Evolutionary conservation across 1,140 invertebrate genomes (phyloP).

Genomic region (Trachymyrmex cornetzi): DNA sequence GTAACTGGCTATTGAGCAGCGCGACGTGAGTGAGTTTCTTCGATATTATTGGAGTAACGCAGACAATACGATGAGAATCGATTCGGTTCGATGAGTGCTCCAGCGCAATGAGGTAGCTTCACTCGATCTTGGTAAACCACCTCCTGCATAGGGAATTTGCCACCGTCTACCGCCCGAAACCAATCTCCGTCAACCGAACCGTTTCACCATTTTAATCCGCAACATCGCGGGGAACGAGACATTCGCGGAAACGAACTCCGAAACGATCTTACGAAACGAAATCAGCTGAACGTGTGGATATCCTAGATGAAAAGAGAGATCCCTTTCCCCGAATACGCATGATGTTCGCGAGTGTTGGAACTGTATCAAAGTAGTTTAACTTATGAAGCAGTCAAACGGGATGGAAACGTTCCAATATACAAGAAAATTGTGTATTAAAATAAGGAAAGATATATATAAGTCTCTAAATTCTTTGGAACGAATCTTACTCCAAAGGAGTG

Average conservation of each 20-base stretch:
- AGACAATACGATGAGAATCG: conserved; percentile 67
- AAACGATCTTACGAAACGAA: conserved; percentile 41
- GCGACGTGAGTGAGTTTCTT: conserved; percentile 34
- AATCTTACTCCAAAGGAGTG: no score
- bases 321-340: not conserved
- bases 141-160: conserved; percentile 64
- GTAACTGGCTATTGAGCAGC: not conserved
- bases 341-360: not conserved
- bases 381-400: not conserved
- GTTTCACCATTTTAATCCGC: conserved; percentile 64
- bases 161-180: conserved; percentile 39
- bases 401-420: conserved; percentile 6
- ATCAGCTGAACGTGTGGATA: conserved; percentile 40
- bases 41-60: conserved; percentile 52
- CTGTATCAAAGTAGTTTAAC: not conserved
- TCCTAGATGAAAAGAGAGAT: not conserved
- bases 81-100: conserved; percentile 60
- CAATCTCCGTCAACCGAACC: conserved; percentile 63
- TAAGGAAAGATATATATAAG: not conserved
- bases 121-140: conserved; percentile 56
- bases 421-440: conserved; percentile 24
- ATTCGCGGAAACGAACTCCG: conserved; percentile 63
- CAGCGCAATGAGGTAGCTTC: conserved; percentile 53
- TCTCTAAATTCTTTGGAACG: no score
- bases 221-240: conserved; percentile 66